phyloP scores from a whole-genome alignment of 2,797 vertebrate genomes.

The Peromyscus melanophrys region DNA sequence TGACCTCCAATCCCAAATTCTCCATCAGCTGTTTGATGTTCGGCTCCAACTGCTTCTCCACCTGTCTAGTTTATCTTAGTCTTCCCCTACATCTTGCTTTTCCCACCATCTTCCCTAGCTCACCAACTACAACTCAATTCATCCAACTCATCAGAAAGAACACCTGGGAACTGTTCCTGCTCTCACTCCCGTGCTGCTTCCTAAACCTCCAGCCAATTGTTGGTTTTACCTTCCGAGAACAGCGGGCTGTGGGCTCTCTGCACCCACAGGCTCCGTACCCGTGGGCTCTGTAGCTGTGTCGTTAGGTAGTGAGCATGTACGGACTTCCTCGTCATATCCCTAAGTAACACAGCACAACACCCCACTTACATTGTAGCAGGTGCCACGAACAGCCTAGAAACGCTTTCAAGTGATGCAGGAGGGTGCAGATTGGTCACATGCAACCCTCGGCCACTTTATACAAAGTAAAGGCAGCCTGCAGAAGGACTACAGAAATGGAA shows the following conservation, averaged over 20 bases:
- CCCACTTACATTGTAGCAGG: not conserved
- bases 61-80: not conserved
- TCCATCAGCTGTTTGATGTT: not conserved
- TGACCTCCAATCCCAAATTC: not conserved
- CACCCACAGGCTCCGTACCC: too few relatives aligned
- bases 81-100: not conserved
- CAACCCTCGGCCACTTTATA: not conserved
- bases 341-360: not conserved
- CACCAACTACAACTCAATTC: not conserved
- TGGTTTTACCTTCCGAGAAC: not conserved
- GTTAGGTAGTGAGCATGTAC: not conserved
- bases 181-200: not conserved
- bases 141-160: not conserved
- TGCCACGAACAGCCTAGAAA: not conserved
- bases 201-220: conserved; percentile 2
- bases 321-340: not conserved
- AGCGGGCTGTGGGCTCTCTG: not conserved
- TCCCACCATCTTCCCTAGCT: not conserved
- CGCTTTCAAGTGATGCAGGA: not conserved
- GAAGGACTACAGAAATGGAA: not conserved
- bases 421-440: not conserved
- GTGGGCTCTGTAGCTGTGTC: not conserved
- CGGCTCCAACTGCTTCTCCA: not conserved
- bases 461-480: not conserved
- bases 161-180: not conserved